A percentile compares a stretch with the other conserved stretches of the same genome.
Evolutionary conservation across 2,797 vertebrate genomes (phyloP).

Genomic region (Macroramphosus scolopax): DNA sequence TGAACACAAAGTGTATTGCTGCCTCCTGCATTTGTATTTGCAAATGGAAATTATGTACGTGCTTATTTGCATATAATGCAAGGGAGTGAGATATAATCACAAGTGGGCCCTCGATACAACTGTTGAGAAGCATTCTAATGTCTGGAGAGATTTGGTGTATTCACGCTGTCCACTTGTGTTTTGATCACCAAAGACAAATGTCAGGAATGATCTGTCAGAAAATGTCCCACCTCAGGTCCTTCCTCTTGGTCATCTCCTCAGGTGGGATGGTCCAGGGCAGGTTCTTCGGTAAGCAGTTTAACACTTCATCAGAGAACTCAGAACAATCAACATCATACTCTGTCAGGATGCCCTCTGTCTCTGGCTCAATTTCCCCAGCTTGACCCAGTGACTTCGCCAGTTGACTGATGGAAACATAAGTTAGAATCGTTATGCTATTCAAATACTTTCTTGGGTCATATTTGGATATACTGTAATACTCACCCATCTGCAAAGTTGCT

Average conservation of each 20-base stretch:
- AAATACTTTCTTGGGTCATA: neutral
- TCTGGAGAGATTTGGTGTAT: too few relatives aligned
- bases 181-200: too few relatives aligned
- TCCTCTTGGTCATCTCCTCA: slow-evolving; percentile 82
- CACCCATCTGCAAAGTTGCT: slow-evolving; percentile 94
- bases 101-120: too few relatives aligned
- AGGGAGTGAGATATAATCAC: too few relatives aligned
- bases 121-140: too few relatives aligned
- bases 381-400: slow-evolving; percentile 91
- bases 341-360: slow-evolving; percentile 92
- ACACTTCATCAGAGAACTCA: slow-evolving; percentile 86
- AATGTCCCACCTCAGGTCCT: slow-evolving; percentile 86
- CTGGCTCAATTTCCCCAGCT: slow-evolving; percentile 94
- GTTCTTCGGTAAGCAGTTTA: slow-evolving; percentile 86
- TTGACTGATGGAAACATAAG: slow-evolving; percentile 67
- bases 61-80: too few relatives aligned
- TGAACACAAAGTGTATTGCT: too few relatives aligned
- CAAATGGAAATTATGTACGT: too few relatives aligned
- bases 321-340: slow-evolving; percentile 94
- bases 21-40: too few relatives aligned
- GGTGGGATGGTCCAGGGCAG: slow-evolving; percentile 89
- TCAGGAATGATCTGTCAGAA: too few relatives aligned
- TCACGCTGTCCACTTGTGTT: too few relatives aligned
- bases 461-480: slow-evolving; percentile 29
- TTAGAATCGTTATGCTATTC: neutral